Conservation (phyloP, 2,888 invertebrate species). For the Noctua pronuba region DNA sequence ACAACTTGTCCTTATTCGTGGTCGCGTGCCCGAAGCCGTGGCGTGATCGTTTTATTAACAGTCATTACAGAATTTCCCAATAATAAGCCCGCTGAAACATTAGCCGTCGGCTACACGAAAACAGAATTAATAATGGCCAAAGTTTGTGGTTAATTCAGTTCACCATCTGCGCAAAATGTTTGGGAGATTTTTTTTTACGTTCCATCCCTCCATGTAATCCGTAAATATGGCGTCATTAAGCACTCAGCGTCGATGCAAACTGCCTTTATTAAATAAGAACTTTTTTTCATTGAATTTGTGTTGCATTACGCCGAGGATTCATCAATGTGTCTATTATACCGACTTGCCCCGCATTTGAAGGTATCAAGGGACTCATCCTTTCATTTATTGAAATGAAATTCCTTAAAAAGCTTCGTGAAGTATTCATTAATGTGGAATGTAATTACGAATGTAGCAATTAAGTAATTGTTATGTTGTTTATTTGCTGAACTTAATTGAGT, state of each 20-base stretch:
- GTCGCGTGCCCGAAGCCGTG: constrained; percentile 82
- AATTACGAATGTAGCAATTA: constrained; percentile 50
- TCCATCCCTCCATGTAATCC: constrained; percentile 75
- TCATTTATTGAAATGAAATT: constrained; percentile 82
- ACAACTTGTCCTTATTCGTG: constrained; percentile 74
- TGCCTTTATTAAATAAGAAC: constrained; percentile 71
- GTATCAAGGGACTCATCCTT: constrained; percentile 82
- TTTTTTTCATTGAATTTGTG: constrained; percentile 63
- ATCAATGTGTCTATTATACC: constrained; percentile 86
- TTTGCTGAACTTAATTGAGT: constrained; percentile 39
- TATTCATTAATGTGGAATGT: constrained; percentile 38
- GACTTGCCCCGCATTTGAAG: constrained; percentile 61
- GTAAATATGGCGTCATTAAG: constrained; percentile 80
- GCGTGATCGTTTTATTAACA: constrained; percentile 87
- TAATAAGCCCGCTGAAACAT: constrained; percentile 87
- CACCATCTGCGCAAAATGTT: constrained; percentile 84
- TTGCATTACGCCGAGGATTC: constrained; percentile 74
- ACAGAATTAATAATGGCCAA: constrained; percentile 87
- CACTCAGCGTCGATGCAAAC: constrained; percentile 68
- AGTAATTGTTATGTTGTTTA: constrained; percentile 43
- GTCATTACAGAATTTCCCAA: constrained; percentile 89
- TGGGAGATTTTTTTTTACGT: constrained; percentile 76
- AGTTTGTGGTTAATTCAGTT: constrained; percentile 84
- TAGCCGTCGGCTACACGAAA: constrained; percentile 85
- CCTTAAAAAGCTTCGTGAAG: constrained; percentile 25